These are phyloP conservation scores for Tympanoctomys barrerae DNA, from an alignment of 2,797 vertebrate genomes.

Conservation along the genomic window DNA sequence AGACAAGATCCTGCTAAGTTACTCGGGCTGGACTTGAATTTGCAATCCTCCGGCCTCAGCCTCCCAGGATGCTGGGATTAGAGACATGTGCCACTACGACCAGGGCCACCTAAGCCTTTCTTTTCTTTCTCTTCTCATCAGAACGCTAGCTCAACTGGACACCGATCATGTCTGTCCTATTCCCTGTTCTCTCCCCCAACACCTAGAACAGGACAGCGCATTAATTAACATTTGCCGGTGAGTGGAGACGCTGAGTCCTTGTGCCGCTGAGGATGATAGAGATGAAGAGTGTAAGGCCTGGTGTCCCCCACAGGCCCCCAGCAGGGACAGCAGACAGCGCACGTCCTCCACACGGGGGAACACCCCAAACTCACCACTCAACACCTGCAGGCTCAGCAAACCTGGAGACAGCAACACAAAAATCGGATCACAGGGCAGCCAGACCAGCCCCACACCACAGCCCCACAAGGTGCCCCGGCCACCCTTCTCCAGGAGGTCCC, in stretches of 20 bases:
- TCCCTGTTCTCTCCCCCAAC: neutral
- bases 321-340: neutral
- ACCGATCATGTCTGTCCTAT: accelerated
- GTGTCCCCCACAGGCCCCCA: too few species aligned
- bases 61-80: neutral
- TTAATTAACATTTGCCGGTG: too few species aligned
- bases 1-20: neutral
- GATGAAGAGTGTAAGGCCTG: neutral
- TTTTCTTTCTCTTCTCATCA: neutral
- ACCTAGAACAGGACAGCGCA: neutral
- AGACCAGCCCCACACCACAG: accelerated
- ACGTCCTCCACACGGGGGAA: neutral
- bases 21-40: neutral
- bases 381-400: slow-evolving; percentile 76
- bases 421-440: neutral
- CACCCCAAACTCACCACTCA: slow-evolving; percentile 47
- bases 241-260: too few species aligned
- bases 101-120: neutral
- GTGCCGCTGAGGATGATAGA: too few species aligned
- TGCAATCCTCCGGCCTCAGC: neutral
- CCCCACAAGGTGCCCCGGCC: accelerated
- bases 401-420: neutral
- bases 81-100: neutral
- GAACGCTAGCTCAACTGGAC: too few species aligned
- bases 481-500: neutral